Base-by-base conservation (phyloP, 1,140 invertebrate species). In the Ganaspis sp. region DNA sequence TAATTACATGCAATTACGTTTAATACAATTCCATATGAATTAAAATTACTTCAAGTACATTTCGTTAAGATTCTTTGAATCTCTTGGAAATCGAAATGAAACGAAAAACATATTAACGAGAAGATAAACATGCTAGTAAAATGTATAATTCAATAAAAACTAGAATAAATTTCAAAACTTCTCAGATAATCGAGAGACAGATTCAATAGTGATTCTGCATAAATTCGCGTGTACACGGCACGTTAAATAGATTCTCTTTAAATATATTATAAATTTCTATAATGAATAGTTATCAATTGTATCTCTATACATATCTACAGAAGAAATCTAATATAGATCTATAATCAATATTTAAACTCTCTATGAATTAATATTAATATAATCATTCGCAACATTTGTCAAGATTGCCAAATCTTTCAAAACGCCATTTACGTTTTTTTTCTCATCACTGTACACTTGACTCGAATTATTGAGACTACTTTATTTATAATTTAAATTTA, bases 221-320 rank as follows among this genome's bases (percentile, higher is more conserved):
- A 40, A 64, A 74, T 69, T 70, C 40, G 70, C 80, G 83, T 81
- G 78, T 81, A 80, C 80, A 81, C 82, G 80, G 79, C 84, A 83
- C 75, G 77, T 77, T 80, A 76, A 78, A 54, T 83, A 84, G 84
- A 81, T 74, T 81, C 69, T 81, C 79, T 78, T 88, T 82, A 88
- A 88, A 89, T 89, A 90, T 90, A 88, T 89, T 89, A 89, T 89
- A 84, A 87, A 88, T 87, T 87, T 88, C 76, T 85, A 83, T 89
- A 87, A 85, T 81, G 83, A 84, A 86, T 88, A 85, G 80, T 87
- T 86, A 87, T 84, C 76, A 83, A 81, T 78, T 81, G 84, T 78
- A 87, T 88, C 79, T 90, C 87, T 90, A 90, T 90, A 90, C 89
- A 91, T 90, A 91, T 91, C 89, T 91, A 91, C 87, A 91, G 86